Conservation (phyloP, 64 coral and sea anemone species). For the Porites lutea region DNA sequence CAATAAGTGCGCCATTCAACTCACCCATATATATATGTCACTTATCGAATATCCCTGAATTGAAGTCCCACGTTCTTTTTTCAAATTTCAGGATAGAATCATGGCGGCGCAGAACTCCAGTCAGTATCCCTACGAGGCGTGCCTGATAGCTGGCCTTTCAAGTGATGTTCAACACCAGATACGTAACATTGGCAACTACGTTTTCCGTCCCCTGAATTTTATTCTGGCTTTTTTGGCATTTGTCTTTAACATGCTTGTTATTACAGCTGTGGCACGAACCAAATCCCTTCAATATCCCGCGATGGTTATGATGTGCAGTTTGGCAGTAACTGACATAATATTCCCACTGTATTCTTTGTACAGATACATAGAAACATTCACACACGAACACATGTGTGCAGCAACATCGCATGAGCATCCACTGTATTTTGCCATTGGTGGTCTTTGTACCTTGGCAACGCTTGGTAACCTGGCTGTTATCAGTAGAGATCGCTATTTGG, state of each 20-base stretch:
- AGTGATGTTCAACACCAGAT: neutral
- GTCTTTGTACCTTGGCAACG: neutral
- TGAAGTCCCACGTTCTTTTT: no score
- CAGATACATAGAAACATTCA: neutral
- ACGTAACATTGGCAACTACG: neutral
- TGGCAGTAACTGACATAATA: neutral
- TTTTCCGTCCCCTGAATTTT: neutral
- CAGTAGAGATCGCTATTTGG: slow-evolving; percentile 12
- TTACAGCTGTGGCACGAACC: neutral
- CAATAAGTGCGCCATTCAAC: neutral
- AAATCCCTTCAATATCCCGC: neutral
- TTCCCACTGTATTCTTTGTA: neutral
- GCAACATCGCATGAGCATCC: neutral
- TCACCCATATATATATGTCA: no score
- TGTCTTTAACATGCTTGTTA: neutral
- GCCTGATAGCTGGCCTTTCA: neutral
- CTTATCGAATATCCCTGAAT: no score
- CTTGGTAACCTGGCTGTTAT: neutral
- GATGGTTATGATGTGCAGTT: neutral
- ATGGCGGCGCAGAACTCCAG: neutral
- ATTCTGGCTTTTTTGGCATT: neutral
- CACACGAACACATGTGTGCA: neutral
- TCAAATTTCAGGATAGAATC: neutral
- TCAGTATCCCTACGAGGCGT: neutral
- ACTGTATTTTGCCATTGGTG: neutral